These are phyloP conservation scores for Argya squamiceps DNA, from an alignment of 2,797 vertebrate species.

Conservation along the genomic window DNA sequence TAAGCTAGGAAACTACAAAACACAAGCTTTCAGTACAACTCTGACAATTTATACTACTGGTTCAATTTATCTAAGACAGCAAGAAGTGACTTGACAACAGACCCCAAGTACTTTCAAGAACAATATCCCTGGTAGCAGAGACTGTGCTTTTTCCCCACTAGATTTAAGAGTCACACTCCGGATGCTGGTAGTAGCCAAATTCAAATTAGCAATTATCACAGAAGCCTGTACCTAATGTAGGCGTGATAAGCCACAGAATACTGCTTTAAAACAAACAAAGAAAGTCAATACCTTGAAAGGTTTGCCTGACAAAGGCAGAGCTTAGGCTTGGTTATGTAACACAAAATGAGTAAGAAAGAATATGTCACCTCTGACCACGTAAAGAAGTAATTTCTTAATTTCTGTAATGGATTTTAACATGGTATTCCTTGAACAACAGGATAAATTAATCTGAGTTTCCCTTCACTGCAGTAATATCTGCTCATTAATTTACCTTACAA, in stretches of 20 bases:
- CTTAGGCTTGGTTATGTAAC: background rate
- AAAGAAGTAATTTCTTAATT: background rate
- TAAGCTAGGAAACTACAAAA: background rate
- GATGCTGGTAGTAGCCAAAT: background rate
- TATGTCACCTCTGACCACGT: background rate
- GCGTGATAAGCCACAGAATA: background rate
- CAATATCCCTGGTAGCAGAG: background rate
- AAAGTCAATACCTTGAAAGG: background rate
- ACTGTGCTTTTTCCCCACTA: background rate
- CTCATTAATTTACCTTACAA: background rate
- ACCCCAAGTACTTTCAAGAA: background rate
- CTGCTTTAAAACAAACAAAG: background rate
- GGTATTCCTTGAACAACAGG: background rate
- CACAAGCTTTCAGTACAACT: background rate
- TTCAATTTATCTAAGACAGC: background rate
- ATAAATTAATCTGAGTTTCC: background rate
- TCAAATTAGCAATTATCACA: background rate
- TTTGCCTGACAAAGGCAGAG: background rate
- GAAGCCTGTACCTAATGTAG: background rate
- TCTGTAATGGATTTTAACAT: background rate
- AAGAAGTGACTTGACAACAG: background rate
- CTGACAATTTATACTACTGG: background rate
- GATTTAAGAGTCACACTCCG: background rate
- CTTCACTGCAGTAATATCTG: background rate
- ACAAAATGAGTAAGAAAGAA: background rate